Evolutionary conservation across 2,113 vertebrate genomes (phyloP), one percentile per base, ranked within the genome.

Genomic region (Agapornis roseicollis): DNA sequence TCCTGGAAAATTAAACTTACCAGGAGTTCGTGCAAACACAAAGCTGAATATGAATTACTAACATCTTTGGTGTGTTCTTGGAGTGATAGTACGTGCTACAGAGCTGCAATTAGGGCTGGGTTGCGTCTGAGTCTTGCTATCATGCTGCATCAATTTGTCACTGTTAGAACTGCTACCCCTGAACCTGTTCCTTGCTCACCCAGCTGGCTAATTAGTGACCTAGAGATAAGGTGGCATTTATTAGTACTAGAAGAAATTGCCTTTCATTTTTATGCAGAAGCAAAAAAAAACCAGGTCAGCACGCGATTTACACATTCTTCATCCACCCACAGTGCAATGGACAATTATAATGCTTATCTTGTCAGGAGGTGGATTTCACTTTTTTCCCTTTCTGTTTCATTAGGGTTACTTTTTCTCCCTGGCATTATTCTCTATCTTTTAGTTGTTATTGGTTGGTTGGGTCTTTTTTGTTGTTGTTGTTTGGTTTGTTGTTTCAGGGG

Each of bases 261-360:
- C 53, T 94, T 89, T 94, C 66, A 35, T 95, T 96, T 96, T 93
- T 86, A 92, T 65, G 69, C 49, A 80, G 70, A 84, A 94, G 66
- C 61, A 35, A 68, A 81, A 93, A 86, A 31, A n/a, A n/a, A n/a
- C n/a, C 39, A 94, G 69, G 41, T 92, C 69, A 94, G 63, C 73
- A 90, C 93, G 65, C 80, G 72, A 82, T 83, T 89, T 56, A 35
- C 49, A 79, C 33, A 19, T 93, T 91, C 63, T 89, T 86, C 56
- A 76, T 61, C 65, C 56, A 69, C 49, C 53, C 56, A 27, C 41
- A 49, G 49, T 10, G 31, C 49, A 66, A 27, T 52, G 76, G 61
- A 84, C 84, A 37, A 65, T 74, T 39, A 78, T 88, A 83, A 47
- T 1, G 3, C 20, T 80, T 90, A 92, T 79, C 42, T 86, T 65